Conservation (phyloP, 2,888 invertebrate genomes). For the Caenorhabditis zanzibari region DNA sequence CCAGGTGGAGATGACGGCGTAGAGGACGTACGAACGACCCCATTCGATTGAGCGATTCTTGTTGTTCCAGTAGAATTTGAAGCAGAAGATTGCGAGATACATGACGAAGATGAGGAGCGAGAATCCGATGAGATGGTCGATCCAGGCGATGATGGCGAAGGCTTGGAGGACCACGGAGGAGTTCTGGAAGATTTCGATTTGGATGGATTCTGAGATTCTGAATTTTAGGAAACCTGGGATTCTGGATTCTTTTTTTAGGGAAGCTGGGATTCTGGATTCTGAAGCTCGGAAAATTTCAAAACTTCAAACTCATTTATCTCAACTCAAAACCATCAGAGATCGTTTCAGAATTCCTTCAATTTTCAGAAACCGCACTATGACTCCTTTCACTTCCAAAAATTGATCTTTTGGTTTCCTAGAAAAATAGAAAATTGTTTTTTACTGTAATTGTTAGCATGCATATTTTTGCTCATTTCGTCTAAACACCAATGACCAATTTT, state of each 20-base stretch:
- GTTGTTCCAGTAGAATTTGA: slow-evolving; percentile 67
- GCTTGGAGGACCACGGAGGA: slow-evolving; percentile 51
- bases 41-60: slow-evolving; percentile 49
- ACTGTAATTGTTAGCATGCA: no score
- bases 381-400: not conserved
- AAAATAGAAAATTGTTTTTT: no score
- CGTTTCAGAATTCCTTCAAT: no score
- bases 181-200: slow-evolving; percentile 42
- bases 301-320: not conserved
- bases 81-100: slow-evolving; percentile 64
- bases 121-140: slow-evolving; percentile 58
- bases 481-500: no score
- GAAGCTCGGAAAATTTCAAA: not conserved
- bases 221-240: not conserved
- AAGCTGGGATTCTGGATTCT: not conserved
- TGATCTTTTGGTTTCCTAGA: no score
- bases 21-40: slow-evolving; percentile 55
- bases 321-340: not conserved
- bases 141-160: slow-evolving; percentile 60
- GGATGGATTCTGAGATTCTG: not conserved
- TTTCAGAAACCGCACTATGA: not conserved
- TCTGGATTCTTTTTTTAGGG: not conserved
- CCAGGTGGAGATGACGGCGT: slow-evolving; percentile 52
- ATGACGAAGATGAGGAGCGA: slow-evolving; percentile 62
- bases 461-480: no score